phyloP scores from a whole-genome alignment of 1,140 invertebrate genomes.

The Drosophila teissieri region DNA sequence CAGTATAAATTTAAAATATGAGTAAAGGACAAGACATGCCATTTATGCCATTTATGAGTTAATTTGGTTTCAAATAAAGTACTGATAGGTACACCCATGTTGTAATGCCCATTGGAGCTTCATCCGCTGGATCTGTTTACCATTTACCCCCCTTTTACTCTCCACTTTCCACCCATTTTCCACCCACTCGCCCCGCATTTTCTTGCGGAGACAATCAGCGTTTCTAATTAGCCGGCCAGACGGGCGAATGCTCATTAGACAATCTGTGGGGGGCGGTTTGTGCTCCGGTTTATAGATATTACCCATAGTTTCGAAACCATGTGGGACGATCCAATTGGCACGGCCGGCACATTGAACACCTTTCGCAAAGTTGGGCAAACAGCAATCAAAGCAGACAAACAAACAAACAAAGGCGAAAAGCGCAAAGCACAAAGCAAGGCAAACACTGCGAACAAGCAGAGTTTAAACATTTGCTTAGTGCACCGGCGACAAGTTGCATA shows the following conservation, averaged over 20 bases:
- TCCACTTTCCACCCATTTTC: not conserved
- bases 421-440: constrained; percentile 31
- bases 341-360: constrained; percentile 39
- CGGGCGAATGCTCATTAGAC: constrained; percentile 44
- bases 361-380: constrained; percentile 54
- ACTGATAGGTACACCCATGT: not conserved
- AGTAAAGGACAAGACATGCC: too few relatives aligned
- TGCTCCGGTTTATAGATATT: constrained; percentile 34
- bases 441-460: constrained; percentile 29
- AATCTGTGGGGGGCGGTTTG: constrained; percentile 31
- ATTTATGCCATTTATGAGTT: too few relatives aligned
- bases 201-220: constrained; percentile 52
- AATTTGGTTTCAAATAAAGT: not conserved
- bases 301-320: constrained; percentile 33
- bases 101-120: not conserved
- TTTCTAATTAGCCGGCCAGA: constrained; percentile 74
- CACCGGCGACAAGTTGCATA: constrained; percentile 64
- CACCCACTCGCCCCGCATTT: not conserved
- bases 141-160: not conserved
- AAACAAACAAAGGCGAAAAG: constrained; percentile 40
- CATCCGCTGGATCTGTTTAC: constrained; percentile 9
- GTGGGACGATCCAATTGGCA: constrained; percentile 48
- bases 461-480: constrained; percentile 66
- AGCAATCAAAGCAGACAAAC: constrained; percentile 33
- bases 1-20: not conserved